Evolutionary conservation across 2,113 vertebrate species (phyloP).

Genomic region (Lagenorhynchus albirostris): DNA sequence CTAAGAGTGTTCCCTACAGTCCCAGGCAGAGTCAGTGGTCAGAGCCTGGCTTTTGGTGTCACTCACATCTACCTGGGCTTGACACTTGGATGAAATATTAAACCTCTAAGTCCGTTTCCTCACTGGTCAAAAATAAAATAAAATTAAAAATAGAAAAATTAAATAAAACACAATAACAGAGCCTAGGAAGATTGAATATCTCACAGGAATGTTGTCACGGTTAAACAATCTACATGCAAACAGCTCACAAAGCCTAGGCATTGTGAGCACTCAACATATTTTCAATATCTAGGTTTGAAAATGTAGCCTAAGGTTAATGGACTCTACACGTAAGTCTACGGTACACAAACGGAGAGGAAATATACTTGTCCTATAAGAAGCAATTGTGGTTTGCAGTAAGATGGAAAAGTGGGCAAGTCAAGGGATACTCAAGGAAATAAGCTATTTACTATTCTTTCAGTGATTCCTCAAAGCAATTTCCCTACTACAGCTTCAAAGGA

Average conservation of each 20-base stretch:
- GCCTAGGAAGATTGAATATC: background rate
- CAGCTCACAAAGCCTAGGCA: background rate
- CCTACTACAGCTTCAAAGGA: constrained; percentile 54
- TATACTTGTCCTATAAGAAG: constrained; percentile 19
- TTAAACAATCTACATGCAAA: background rate
- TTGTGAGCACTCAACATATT: background rate
- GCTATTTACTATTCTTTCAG: constrained; percentile 46
- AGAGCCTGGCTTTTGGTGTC: background rate
- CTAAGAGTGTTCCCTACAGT: background rate
- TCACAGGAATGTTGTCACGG: background rate
- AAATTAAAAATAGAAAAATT: background rate
- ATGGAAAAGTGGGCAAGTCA: constrained; percentile 36
- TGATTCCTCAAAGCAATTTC: constrained; percentile 53
- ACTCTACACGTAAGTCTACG: background rate
- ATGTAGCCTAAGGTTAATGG: background rate
- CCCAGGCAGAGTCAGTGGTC: background rate
- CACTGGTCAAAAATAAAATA: background rate
- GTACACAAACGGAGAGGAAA: background rate
- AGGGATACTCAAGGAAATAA: constrained; percentile 59
- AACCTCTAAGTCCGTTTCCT: background rate
- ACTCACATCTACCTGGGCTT: background rate
- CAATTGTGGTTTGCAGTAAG: constrained; percentile 41
- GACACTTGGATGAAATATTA: background rate
- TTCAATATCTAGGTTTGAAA: background rate
- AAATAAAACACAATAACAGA: background rate